Evolutionary conservation across 2,888 invertebrate genomes (phyloP), one percentile per base, ranked within the genome.

Genomic region (Chaitophorus viminalis): DNA sequence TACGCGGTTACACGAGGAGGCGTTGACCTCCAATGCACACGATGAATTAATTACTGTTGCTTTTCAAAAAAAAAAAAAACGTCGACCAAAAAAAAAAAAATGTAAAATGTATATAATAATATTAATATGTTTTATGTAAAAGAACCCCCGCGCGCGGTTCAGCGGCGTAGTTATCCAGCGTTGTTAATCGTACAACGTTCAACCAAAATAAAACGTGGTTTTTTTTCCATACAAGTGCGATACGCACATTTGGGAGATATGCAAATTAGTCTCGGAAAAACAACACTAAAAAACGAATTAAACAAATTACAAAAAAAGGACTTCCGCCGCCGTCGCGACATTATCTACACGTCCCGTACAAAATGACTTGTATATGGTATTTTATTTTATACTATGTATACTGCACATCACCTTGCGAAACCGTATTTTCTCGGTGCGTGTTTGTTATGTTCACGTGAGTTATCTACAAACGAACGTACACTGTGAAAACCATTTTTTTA

Each of bases 191-290:
- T 46, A 46, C 60, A n/a, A 68, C 60, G 68, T 29, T 29, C 68
- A 68, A 14, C 25, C 1, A 68, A 81, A 85, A 88, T 88, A 79
- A 88, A 77, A 36, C 36, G 60, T 75, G 68, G 78, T 83, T 83
- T 74, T 74, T 83, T 74, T 74, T 21, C 5, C 25, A 65, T n/a
- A 36, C 36, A 39, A 33, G 74, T 74, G 79, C 36, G n/a, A 65
- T n/a, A 36, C 70, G 31, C 70, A 74, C 74, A 39, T 29, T 21
- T n/a, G 68, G 39, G 79, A 81, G 68, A 68, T 81, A 81, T 81
- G 79, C 68, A 81, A 81, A 81, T 81, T 81, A 3, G 17, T 9
- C 3, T 5, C 39, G 39, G 65, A 8, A 81, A 81, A 81, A 68
- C 29, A 36, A 39, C 79, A n/a, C 65, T n/a, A 39, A 65, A 78